phyloP scores from a whole-genome alignment of 2,113 vertebrate species.

The Sturnira hondurensis region DNA sequence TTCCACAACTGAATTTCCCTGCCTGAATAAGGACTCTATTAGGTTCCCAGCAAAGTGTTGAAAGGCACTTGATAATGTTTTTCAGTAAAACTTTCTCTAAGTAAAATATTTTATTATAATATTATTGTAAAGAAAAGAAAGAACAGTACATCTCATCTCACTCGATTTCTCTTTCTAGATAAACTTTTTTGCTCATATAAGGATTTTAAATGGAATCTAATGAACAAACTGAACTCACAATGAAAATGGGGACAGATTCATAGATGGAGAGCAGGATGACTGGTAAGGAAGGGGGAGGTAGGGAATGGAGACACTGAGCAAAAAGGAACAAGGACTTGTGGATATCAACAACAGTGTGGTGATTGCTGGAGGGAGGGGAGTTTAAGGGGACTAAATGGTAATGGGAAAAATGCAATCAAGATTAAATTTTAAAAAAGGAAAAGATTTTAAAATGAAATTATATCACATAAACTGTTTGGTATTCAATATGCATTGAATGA shows the following conservation, averaged over 20 bases:
- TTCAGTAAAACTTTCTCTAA: neutral
- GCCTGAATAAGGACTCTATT: neutral
- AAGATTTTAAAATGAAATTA: neutral
- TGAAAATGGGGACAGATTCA: no score
- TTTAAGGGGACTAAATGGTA: no score
- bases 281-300: no score
- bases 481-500: neutral
- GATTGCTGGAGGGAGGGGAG: no score
- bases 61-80: neutral
- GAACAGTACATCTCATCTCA: neutral
- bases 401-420: no score
- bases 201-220: neutral
- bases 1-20: neutral
- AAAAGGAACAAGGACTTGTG: no score
- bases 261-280: no score
- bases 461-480: neutral
- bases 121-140: neutral
- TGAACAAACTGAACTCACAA: no score
- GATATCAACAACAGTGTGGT: no score
- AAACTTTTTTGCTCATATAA: neutral
- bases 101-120: conserved; percentile 15
- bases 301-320: no score
- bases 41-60: neutral
- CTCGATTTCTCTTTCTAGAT: neutral
- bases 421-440: neutral